Base-by-base conservation (phyloP, 2,888 invertebrate genomes). In the Synergus itoensis region DNA sequence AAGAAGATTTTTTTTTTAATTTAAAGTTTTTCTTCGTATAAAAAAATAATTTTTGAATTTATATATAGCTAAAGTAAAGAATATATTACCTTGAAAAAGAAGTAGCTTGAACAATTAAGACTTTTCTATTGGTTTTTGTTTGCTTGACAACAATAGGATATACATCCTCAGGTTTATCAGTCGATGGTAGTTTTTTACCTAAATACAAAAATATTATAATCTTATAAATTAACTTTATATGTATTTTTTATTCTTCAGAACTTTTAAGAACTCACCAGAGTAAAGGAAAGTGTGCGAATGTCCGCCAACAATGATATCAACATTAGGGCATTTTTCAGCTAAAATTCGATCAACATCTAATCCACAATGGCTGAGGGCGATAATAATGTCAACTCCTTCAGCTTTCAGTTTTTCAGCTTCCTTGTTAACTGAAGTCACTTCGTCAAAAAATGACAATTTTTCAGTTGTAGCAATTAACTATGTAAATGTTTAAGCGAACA, bases 331-430 rank as follows among this genome's bases (percentile, higher is more conserved):
- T 5, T 93, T 92, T 8, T 90, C 89, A 0, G 97, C 97, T 82
- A 97, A 94, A 53, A 92, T 89, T 93, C 93, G 92, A 85, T 96
- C 96, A 36, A 94, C 94, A 4, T 95, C 94, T 75, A 96, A 93
- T 4, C 98, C 97, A 75, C 96, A 95, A 90, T 98, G 98, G 0
- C 97, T 96, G n/a, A 97, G 92, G 4, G 96, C 96, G 76, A 98
- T 95, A 84, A 97, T 96, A 77, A 97, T 96, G 85, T 96, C 95
- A 4, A 96, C 94, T 0, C 95, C 95, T 83, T 95, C 92, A 63
- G 92, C 93, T 48, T 91, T 89, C 57, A 97, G 89, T 79, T 94
- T 93, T 69, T 93, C 93, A 0, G 96, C 95, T 92, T 97, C 96
- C 4, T 93, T 93, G 81, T 95, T 94, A 0, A 96, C 94, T 0